phyloP scores from a whole-genome alignment of 2,113 vertebrate species.

The Heterocephalus glaber region DNA sequence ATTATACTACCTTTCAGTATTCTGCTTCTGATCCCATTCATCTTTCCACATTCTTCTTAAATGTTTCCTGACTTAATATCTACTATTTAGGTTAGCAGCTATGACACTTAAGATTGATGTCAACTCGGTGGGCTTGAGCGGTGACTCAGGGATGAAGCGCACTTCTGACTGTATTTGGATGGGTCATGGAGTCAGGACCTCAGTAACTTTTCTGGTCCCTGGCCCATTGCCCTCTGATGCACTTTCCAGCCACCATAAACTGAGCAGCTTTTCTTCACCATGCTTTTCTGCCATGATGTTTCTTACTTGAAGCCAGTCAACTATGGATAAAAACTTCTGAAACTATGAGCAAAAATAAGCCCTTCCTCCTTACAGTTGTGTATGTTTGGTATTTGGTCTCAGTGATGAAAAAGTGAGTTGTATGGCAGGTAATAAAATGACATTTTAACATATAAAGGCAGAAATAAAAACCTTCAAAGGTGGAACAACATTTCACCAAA shows the following conservation, averaged over 20 bases:
- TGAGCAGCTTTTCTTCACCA: too few species aligned
- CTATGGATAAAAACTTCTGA: neutral
- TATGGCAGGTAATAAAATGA: neutral
- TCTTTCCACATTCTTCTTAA: neutral
- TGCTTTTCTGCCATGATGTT: too few species aligned
- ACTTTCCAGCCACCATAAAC: neutral
- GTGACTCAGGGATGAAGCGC: neutral
- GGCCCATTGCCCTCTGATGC: neutral
- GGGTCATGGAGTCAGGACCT: neutral
- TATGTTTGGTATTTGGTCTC: neutral
- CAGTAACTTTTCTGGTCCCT: neutral
- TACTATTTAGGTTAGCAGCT: neutral
- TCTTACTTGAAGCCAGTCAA: neutral
- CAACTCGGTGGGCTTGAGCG: neutral
- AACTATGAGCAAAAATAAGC: neutral
- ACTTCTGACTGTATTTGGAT: neutral
- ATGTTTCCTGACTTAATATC: conserved; percentile 6
- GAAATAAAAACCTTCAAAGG: conserved; percentile 31
- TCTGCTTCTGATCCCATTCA: neutral
- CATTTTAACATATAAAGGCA: neutral
- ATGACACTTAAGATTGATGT: neutral
- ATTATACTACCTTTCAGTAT: neutral
- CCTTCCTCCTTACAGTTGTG: neutral
- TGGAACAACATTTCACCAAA: conserved; percentile 16
- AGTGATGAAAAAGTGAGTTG: neutral